Conservation (phyloP, 2,888 invertebrate genomes). For the Noctua janthina region DNA sequence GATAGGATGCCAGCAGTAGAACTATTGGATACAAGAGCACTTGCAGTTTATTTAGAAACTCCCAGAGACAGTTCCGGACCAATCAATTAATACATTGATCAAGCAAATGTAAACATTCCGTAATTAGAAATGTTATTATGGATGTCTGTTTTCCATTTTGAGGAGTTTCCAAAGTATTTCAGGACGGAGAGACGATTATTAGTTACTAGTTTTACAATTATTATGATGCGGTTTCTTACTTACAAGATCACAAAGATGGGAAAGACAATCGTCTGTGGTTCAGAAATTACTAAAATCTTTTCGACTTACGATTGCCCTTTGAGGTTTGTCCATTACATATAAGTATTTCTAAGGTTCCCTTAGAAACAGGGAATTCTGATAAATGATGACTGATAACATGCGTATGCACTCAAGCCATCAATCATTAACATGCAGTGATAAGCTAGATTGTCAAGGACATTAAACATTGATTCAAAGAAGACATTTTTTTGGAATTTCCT, state of each 20-base stretch:
- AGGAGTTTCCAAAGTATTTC: not conserved
- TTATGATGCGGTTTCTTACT: not conserved
- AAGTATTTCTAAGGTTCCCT: not conserved
- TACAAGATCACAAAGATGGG: not conserved
- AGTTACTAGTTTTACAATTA: not conserved
- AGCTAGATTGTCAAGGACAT: conserved; percentile 34
- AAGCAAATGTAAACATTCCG: conserved; percentile 13
- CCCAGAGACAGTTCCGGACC: conserved; percentile 29
- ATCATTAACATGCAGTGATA: conserved; percentile 35
- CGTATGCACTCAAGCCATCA: conserved; percentile 38
- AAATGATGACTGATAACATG: conserved; percentile 43
- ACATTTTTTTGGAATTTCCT: not conserved
- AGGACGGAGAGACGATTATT: not conserved
- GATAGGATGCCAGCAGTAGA: conserved; percentile 48
- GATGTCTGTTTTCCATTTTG: conserved; percentile 11
- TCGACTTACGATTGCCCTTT: not conserved
- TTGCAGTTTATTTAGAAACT: conserved; percentile 49
- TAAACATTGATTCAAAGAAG: not conserved
- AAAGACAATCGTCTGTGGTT: not conserved
- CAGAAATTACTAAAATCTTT: conserved; percentile 2
- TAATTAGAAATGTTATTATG: conserved; percentile 14
- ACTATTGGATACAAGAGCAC: conserved; percentile 37
- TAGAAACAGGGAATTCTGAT: conserved; percentile 17
- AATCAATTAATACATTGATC: conserved; percentile 48
- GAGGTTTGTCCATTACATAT: not conserved